These are phyloP conservation scores for Vandiemenella viatica DNA, from an alignment of 2,888 invertebrate species.

Conservation along the genomic window DNA sequence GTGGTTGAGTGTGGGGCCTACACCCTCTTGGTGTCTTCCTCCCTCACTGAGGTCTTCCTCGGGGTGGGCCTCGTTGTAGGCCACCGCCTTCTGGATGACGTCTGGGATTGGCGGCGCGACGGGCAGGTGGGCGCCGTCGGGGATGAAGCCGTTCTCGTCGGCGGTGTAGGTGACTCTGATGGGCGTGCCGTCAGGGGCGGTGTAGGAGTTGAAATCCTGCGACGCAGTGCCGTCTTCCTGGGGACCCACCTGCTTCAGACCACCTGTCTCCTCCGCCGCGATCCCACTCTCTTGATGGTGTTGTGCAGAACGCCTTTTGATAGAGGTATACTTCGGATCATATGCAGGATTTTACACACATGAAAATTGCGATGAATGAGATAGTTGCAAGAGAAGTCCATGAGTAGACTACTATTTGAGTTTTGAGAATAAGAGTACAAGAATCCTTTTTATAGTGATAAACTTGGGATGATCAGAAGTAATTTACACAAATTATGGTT, in stretches of 20 bases:
- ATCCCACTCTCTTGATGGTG: slow-evolving; percentile 45
- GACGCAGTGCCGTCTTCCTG: slow-evolving; percentile 25
- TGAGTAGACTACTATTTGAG: too few relatives aligned
- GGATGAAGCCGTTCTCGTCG: slow-evolving; percentile 55
- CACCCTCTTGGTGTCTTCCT: background rate
- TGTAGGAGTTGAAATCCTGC: slow-evolving; percentile 49
- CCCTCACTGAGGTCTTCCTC: slow-evolving; percentile 24
- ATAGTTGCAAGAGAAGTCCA: too few relatives aligned
- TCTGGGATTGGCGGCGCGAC: slow-evolving; percentile 30
- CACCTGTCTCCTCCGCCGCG: slow-evolving; percentile 39
- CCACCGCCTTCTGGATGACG: slow-evolving; percentile 29
- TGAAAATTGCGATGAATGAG: too few relatives aligned
- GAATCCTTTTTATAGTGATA: too few relatives aligned
- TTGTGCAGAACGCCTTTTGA: too few relatives aligned
- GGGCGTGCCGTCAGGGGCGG: slow-evolving; percentile 48
- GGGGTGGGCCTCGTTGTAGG: slow-evolving; percentile 31
- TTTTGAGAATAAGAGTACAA: too few relatives aligned
- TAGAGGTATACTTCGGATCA: too few relatives aligned
- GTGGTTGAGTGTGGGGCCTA: background rate
- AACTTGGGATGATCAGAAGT: too few relatives aligned
- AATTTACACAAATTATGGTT: too few relatives aligned
- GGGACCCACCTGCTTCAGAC: slow-evolving; percentile 37
- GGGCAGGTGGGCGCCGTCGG: slow-evolving; percentile 34
- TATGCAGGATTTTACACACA: too few relatives aligned
- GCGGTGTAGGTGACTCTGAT: slow-evolving; percentile 47